A percentile compares a stretch with the other conserved stretches of the same genome.
phyloP scores from a whole-genome alignment of 2,113 vertebrate species.

The Tonatia bakeri region DNA sequence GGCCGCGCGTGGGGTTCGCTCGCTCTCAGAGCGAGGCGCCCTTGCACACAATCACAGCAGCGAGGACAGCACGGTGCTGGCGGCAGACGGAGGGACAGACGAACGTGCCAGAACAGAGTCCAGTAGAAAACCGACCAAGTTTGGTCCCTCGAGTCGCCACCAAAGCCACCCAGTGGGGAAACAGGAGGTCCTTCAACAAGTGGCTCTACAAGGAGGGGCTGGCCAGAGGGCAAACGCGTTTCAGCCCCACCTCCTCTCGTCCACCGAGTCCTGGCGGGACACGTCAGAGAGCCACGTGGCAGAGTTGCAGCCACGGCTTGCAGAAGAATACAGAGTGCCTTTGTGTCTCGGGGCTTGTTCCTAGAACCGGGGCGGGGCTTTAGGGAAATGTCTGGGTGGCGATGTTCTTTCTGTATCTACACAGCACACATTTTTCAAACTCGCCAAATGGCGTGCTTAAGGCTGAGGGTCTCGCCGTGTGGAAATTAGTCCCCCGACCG shows the following conservation, averaged over 20 bases:
- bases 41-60: neutral
- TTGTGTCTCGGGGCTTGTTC: no score
- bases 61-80: fast-evolving
- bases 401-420: fast-evolving
- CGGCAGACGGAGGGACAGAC: fast-evolving
- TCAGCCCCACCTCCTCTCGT: neutral
- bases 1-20: fast-evolving
- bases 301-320: neutral
- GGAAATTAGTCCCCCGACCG: neutral
- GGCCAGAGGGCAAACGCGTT: no score
- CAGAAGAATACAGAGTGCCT: neutral
- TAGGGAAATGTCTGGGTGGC: neutral
- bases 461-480: neutral
- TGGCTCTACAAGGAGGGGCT: neutral
- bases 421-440: neutral
- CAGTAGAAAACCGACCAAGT: neutral
- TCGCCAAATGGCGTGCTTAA: neutral
- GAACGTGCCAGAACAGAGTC: neutral
- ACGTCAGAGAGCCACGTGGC: neutral
- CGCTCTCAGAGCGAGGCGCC: neutral
- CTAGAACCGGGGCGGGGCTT: fast-evolving
- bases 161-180: neutral
- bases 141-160: neutral
- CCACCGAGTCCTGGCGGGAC: neutral
- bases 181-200: neutral